Base-by-base conservation (phyloP, 1,140 invertebrate genomes). In the Macrocentrus cingulum region DNA sequence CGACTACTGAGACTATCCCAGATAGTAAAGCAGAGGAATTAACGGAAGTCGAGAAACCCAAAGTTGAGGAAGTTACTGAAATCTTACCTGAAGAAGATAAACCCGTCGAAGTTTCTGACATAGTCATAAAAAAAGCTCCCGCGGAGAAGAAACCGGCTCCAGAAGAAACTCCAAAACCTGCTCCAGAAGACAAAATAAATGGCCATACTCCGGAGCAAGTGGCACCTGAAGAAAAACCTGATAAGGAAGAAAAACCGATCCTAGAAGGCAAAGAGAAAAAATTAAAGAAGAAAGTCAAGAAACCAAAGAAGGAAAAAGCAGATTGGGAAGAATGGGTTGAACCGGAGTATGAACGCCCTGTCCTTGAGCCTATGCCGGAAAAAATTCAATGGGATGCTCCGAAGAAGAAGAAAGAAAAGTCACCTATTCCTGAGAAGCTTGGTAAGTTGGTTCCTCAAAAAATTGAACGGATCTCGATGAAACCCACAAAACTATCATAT, bases 241-340 rank as follows among this genome's bases (percentile, higher is more conserved):
- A 66, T n/a, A n/a, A n/a, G 11, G 77, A 75, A 58, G 70, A 74
- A 53, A 69, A 81, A 49, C 56, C 74, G 23, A 64, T 68, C 15
- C 54, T 69, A 5, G 66, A 74, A 64, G 59, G 45, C 46, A 71
- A 69, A 64, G 60, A 72, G 65, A 63, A 60, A 49, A 72, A 69
- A 54, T n/a, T 63, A 13, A 4, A 39, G 0, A 71, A 71, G 29
- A 80, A 81, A 13, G 76, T 74, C 59, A 80, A 76, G 54, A 81
- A 75, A 54, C 56, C 67, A 6, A 49, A 51, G 11, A 56, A 55
- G 0, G 79, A 79, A 56, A 76, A 80, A 61, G 67, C 73, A 41
- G 72, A 82, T 57, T 67, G 75, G 34, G 76, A 80, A 22, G 79
- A 81, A 62, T 81, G 80, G 66, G 69, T 77, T 4, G 74, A 77